These are phyloP conservation scores for Drosophila setosimentum DNA, from an alignment of 2,888 invertebrate species.

Conservation along the genomic window DNA sequence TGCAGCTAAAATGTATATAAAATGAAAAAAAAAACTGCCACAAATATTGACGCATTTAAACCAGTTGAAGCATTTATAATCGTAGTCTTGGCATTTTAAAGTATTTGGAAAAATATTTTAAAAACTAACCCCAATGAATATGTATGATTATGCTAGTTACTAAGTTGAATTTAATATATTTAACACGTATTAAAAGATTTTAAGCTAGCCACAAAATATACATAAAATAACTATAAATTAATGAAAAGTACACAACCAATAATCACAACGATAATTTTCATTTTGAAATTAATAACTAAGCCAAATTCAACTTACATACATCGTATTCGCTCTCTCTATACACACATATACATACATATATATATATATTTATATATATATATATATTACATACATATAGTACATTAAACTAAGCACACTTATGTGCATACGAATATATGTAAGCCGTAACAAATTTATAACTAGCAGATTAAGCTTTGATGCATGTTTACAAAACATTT, in stretches of 20 bases:
- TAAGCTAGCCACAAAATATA: conserved; percentile 40
- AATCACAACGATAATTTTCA: conserved; percentile 45
- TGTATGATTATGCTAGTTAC: conserved; percentile 19
- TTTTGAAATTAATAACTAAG: conserved; percentile 38
- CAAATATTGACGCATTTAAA: conserved; percentile 66
- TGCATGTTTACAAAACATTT: conserved; percentile 83
- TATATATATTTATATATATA: conserved; percentile 9
- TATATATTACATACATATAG: conserved; percentile 17
- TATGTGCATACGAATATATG: conserved; percentile 28
- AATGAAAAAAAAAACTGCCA: conserved; percentile 56
- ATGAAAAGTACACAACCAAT: conserved; percentile 18
- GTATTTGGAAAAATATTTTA: conserved; percentile 20
- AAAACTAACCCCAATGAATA: conserved; percentile 30
- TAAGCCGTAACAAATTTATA: conserved; percentile 62
- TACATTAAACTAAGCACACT: conserved; percentile 21
- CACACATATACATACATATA: conserved; percentile 10
- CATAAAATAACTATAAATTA: conserved; percentile 15
- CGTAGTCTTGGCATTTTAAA: conserved; percentile 40
- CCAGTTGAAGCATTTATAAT: conserved; percentile 75
- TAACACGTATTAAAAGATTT: conserved; percentile 17
- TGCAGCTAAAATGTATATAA: conserved; percentile 71
- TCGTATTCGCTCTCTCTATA: conserved; percentile 21
- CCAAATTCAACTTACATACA: conserved; percentile 33
- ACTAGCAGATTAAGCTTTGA: conserved; percentile 79
- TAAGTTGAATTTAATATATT: conserved; percentile 37